Evolutionary conservation across 2,797 vertebrate species (phyloP), one percentile per base, ranked within the genome.

Genomic region (Psittacula echo): DNA sequence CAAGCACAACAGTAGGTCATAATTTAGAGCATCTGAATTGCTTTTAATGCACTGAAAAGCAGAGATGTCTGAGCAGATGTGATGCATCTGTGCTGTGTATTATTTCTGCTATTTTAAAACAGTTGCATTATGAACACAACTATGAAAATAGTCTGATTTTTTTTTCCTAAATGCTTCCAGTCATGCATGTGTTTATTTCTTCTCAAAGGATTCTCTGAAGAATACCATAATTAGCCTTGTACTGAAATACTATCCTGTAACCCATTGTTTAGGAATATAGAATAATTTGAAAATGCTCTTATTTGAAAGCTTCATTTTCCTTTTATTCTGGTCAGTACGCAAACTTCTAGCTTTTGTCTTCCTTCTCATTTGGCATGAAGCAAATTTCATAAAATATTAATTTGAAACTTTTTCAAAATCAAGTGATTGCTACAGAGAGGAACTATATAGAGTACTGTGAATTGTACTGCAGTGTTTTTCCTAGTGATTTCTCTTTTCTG

Each of bases 101-200:
- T 94, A 87, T 83, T 92, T 87, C 84, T 90, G 56, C 53, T 94
- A 8, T 85, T 87, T 95, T 92, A 62, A 89, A 96, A 77, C 48
- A 82, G 70, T 89, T 87, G 39, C n/a, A 80, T 95, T 94, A 29
- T 14, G 72, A 95, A 81, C 58, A 67, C 10, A 71, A 14, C 65
- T 74, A 87, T n/a, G 75, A 85, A 95, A 91, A 83, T 41, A 77
- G 24, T 60, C 58, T 86, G 79, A 11, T 47, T 87, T 90, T 90
- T 75, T 84, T 87, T 70, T 18, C 50, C n/a, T 90, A 94, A 96
- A 85, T 54, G 44, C 34, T 94, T 95, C 74, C 85, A 90, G 93
- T 87, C 74, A 42, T 64, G 51, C 41, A 67, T 67, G 51, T 85
- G 47, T 53, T 93, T 90, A 64, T 84, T 86, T 87, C 44, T 86